Percentiles rank a stretch among this genome's conserved stretches.
phyloP scores from a whole-genome alignment of 2,888 invertebrate genomes.

The Thereva unica region DNA sequence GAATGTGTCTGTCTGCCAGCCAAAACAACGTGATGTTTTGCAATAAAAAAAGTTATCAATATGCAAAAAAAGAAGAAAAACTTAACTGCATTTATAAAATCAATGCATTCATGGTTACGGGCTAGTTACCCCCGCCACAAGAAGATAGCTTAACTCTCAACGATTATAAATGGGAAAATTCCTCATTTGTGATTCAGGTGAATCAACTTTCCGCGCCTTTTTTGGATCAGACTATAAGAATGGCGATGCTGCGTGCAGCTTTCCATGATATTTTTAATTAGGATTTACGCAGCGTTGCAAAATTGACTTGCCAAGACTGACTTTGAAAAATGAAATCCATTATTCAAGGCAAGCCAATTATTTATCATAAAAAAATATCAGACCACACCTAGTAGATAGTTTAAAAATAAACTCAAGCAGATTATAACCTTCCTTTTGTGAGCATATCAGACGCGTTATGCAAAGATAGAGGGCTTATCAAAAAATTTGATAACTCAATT shows the following conservation, averaged over 20 bases:
- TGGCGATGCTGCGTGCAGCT: no score
- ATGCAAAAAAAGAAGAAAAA: neutral
- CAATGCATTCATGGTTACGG: neutral
- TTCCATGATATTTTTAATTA: no score
- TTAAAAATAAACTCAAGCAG: conserved; percentile 2
- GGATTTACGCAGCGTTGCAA: no score
- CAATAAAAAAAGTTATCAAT: neutral
- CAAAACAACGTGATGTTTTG: no score
- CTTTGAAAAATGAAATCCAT: neutral
- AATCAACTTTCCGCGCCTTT: conserved; percentile 10
- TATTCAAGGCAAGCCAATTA: neutral
- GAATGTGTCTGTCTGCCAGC: no score
- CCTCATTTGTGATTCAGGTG: neutral
- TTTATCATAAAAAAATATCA: conserved; percentile 6
- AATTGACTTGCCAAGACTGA: no score
- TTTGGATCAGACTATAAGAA: neutral
- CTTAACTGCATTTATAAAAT: neutral
- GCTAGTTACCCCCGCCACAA: neutral
- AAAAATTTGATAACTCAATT: no score
- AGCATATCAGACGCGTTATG: neutral
- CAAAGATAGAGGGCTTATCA: no score
- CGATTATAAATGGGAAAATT: neutral
- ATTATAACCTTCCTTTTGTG: no score
- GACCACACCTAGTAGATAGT: conserved; percentile 19
- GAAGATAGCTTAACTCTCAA: neutral